Base-by-base conservation (phyloP, 1,140 invertebrate species). In the Drosophila nigromelanica region DNA sequence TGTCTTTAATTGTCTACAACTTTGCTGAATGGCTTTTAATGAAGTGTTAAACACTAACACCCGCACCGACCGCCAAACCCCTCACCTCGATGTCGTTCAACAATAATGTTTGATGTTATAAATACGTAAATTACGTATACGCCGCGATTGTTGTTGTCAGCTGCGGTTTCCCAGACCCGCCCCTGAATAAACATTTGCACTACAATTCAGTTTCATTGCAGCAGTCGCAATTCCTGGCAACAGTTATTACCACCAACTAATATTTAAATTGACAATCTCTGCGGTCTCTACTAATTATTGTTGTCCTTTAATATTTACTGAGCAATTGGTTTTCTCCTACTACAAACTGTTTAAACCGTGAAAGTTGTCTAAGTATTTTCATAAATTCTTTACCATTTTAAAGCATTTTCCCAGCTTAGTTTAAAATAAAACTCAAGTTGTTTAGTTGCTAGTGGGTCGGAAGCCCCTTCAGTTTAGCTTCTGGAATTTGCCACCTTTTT, bases 1-100 rank as follows among this genome's bases (percentile, higher is more conserved):
- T 85, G 78, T 72, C 70, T 67, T 76, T 86, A 86, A 87, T 86
- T 86, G 81, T 86, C 81, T 86, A 72, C 82, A 86, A 87, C 64
- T 86, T 86, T 76, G 72, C 71, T 68, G 56, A 75, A 78, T 86
- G 77, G 74, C 78, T 86, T 74, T 85, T 86, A 85, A 85, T 85
- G 81, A 85, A 86, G 81, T 85, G 81, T 81, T 85, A 86, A 85
- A 78, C 62, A 15, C 39, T 33, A 24, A 45, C 27, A 5, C 1
- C 30, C 33, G 4, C 12, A 24, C 7, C 35, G 15, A 15, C 30
- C 15, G 24, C 8, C 15, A 21, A 43, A 15, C 12, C 6, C 3
- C 45, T 55, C 4, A 10, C 6, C 30, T 10, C 12, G 35, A 1
- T 27, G 27, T 27, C 27, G 27, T 15, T 37, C 11, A 0, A 10